These are phyloP conservation scores for Prionailurus bengalensis DNA, from an alignment of 2,113 vertebrate species.

Conservation along the genomic window DNA sequence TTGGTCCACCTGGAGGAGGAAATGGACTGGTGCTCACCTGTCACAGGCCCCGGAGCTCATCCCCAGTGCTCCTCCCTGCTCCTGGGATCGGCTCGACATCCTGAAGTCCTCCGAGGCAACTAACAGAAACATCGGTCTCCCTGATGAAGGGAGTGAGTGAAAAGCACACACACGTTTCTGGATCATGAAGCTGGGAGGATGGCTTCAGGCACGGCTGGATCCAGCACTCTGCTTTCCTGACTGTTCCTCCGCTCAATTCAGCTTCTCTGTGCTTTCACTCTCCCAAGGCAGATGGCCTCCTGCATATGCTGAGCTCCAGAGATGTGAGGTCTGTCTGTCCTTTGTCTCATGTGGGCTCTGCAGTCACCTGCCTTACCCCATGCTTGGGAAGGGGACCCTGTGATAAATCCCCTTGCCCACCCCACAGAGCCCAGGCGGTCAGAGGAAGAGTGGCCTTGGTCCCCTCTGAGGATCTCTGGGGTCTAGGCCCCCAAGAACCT, in stretches of 20 bases:
- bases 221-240: neutral
- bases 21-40: fast-evolving
- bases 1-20: neutral
- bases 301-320: neutral
- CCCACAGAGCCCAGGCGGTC: neutral
- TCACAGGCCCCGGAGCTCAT: neutral
- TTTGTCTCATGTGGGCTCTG: neutral
- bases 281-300: neutral
- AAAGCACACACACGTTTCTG: fast-evolving
- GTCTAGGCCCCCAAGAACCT: neutral
- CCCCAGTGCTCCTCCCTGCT: fast-evolving
- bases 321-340: neutral
- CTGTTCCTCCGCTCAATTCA: neutral
- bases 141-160: neutral
- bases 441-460: neutral
- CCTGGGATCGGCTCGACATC: no score
- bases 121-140: neutral
- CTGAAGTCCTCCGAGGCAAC: neutral
- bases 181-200: no score
- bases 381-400: no score
- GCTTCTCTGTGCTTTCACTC: neutral
- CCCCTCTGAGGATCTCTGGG: no score
- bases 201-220: neutral
- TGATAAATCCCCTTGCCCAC: no score
- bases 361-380: neutral